Evolutionary conservation across 2,113 vertebrate genomes (phyloP).

Genomic region (Chionis minor): DNA sequence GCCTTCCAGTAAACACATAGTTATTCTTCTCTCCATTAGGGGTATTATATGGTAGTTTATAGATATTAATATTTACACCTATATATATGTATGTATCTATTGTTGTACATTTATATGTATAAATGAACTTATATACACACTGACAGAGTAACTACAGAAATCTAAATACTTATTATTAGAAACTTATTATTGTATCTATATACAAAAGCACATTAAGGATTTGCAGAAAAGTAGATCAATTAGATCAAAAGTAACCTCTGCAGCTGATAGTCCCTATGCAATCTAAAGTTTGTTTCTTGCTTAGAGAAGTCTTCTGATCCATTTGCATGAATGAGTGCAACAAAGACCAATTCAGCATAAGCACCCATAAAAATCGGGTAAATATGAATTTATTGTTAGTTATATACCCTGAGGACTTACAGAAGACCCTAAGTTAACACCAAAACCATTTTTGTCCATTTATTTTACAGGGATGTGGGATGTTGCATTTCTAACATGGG

Average conservation of each 20-base stretch:
- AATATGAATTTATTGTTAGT: background rate
- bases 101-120: background rate
- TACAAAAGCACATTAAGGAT: background rate
- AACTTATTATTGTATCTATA: background rate
- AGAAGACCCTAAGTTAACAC: background rate
- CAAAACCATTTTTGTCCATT: background rate
- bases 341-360: background rate
- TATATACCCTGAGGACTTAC: background rate
- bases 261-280: background rate
- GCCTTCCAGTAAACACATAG: slow-evolving; percentile 70
- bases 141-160: background rate
- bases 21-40: slow-evolving; percentile 46
- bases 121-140: background rate
- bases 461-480: background rate
- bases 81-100: background rate
- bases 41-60: background rate
- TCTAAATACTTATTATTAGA: background rate
- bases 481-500: background rate
- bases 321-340: background rate
- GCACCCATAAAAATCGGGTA: background rate
- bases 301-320: background rate
- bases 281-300: background rate
- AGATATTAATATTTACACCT: background rate
- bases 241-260: background rate
- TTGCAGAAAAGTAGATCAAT: background rate